Conservation (phyloP, 1,140 invertebrate species). For the Drosophila elegans region DNA sequence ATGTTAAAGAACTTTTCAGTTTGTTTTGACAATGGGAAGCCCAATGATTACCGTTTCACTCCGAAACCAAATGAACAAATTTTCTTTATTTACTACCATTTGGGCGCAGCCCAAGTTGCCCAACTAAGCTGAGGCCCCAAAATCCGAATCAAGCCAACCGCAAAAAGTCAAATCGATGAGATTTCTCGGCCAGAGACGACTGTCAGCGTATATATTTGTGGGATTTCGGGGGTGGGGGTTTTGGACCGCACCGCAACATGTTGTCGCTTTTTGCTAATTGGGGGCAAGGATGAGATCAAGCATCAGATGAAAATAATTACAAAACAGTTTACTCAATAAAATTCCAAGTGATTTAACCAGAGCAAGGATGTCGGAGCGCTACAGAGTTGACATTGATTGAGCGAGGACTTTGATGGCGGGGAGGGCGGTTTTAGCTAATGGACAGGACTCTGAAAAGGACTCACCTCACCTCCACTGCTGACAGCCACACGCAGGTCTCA, state of each 20-base stretch:
- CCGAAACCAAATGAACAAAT: constrained; percentile 11
- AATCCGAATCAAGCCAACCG: constrained; percentile 2
- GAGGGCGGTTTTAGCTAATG: constrained; percentile 6
- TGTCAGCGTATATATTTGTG: background rate
- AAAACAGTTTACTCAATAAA: constrained; percentile 81
- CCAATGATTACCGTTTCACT: background rate
- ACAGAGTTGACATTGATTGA: constrained; percentile 73
- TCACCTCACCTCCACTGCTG: constrained; percentile 39
- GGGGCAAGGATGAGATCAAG: constrained; percentile 29
- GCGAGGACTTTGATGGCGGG: constrained; percentile 56
- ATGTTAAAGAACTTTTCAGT: background rate
- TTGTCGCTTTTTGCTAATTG: constrained; percentile 77
- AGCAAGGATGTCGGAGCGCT: constrained; percentile 31
- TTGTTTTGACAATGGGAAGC: background rate
- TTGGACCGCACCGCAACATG: constrained; percentile 53
- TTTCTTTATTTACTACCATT: constrained; percentile 1
- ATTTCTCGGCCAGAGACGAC: background rate
- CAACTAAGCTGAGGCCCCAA: background rate
- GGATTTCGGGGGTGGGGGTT: background rate
- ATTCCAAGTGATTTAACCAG: constrained; percentile 78
- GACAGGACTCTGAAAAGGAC: constrained; percentile 18
- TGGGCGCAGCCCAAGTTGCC: constrained; percentile 3
- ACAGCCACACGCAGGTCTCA: constrained; percentile 24
- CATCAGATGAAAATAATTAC: constrained; percentile 75
- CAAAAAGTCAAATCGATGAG: constrained; percentile 10